phyloP scores from a whole-genome alignment of 2,888 invertebrate species.

The Leucania comma region DNA sequence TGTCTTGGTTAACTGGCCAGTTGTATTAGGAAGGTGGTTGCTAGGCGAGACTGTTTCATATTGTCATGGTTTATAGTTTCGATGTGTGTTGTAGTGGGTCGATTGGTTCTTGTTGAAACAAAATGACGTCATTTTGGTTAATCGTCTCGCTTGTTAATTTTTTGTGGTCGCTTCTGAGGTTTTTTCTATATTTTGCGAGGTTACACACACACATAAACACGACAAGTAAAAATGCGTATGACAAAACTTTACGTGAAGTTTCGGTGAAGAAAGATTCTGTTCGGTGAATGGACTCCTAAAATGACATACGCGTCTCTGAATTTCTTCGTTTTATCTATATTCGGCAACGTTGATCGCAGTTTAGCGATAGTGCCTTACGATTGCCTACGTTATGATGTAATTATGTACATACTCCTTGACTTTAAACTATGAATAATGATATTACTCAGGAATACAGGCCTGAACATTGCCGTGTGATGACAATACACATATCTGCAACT shows the following conservation, averaged over 20 bases:
- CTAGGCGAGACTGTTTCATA: neutral
- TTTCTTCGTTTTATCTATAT: neutral
- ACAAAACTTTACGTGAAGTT: neutral
- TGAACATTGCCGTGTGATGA: neutral
- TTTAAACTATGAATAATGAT: neutral
- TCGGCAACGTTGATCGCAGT: neutral
- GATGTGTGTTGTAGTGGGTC: neutral
- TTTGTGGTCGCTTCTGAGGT: slow-evolving; percentile 1
- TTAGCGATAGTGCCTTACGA: neutral
- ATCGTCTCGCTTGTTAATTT: slow-evolving; percentile 17
- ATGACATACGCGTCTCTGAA: neutral
- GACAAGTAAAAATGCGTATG: neutral
- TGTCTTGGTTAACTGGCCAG: slow-evolving; percentile 37
- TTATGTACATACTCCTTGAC: neutral
- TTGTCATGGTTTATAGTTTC: neutral
- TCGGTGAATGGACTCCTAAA: neutral
- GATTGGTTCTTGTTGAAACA: slow-evolving; percentile 1
- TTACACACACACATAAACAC: neutral
- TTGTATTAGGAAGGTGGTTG: neutral
- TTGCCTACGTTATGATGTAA: neutral
- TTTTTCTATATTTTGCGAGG: neutral
- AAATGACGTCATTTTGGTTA: slow-evolving; percentile 42
- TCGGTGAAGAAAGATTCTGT: neutral
- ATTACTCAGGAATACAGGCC: neutral
- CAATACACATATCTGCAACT: neutral